A percentile compares a stretch with the other conserved stretches of the same genome.
These are phyloP conservation scores for Mesorhabditis belari DNA, from an alignment of 2,888 invertebrate species.

Conservation along the genomic window DNA sequence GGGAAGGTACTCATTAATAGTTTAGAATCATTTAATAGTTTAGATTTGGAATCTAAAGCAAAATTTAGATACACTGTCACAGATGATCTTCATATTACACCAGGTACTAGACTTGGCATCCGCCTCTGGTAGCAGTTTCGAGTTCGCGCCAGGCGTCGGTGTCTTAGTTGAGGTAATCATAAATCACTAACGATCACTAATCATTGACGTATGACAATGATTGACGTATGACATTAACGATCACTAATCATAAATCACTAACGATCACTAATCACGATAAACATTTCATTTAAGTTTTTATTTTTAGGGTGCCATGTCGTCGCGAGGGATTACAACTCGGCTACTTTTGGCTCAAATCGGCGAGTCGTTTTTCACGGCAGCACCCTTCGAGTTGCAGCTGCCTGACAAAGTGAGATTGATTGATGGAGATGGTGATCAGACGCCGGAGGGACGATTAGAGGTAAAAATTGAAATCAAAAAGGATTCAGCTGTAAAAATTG, in stretches of 20 bases:
- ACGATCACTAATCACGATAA: too few relatives aligned
- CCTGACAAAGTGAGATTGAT: constrained; percentile 42
- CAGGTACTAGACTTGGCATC: constrained; percentile 86
- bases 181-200: too few relatives aligned
- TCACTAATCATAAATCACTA: too few relatives aligned
- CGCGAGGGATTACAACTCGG: constrained; percentile 30
- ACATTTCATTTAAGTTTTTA: too few relatives aligned
- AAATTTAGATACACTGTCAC: constrained; percentile 71
- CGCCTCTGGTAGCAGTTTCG: constrained; percentile 76
- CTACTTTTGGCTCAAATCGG: too few relatives aligned
- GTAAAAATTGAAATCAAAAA: too few relatives aligned
- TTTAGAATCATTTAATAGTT: neutral
- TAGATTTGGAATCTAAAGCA: neutral
- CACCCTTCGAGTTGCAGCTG: constrained; percentile 28
- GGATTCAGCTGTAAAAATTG: too few relatives aligned
- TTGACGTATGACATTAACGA: too few relatives aligned
- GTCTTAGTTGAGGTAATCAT: constrained; percentile 90
- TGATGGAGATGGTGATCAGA: constrained; percentile 43
- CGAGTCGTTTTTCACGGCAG: constrained; percentile 41
- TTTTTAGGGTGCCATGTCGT: constrained; percentile 46
- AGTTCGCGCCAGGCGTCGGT: constrained; percentile 82
- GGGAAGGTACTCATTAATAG: constrained; percentile 59
- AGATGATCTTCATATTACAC: constrained; percentile 84
- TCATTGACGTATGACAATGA: too few relatives aligned
- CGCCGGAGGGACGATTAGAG: constrained; percentile 71